Evolutionary conservation across 2,888 invertebrate genomes (phyloP), one percentile per base, ranked within the genome.

Genomic region (Aporophyla lueneburgensis): DNA sequence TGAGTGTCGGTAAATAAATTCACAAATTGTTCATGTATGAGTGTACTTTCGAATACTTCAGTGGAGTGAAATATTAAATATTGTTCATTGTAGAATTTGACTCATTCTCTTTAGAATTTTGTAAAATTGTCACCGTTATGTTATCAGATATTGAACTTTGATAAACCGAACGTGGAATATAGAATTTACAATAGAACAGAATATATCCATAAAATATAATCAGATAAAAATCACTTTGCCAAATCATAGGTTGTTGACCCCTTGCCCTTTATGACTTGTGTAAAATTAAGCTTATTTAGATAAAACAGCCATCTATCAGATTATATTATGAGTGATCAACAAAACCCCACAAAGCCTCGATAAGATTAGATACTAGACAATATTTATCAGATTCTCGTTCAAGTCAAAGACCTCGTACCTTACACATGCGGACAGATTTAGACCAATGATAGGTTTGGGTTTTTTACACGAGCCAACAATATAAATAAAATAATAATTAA

Each of bases 1-100:
- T 87, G 85, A 87, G 79, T 81, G 83, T 80, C 65, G 67, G 68
- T 78, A 68, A 87, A 86, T 86, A 84, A 74, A 78, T 77, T 79
- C 76, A 80, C 68, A 66, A 82, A 69, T 73, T 66, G 24, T 56
- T 69, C 33, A 67, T 70, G 69, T 51, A 61, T 74, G 51, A 65
- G 27, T 61, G 59, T 67, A 74, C 46, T 78, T 77, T 74, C n/a
- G 33, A 58, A 66, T 58, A 62, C 51, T 58, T 78, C 21, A 40
- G 49, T 59, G 7, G 14, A 53, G 69, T 79, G 9, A 51, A n/a
- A 27, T 51, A 33, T 67, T 76, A 51, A n/a, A 27, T 51, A 33
- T 67, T 76, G 19, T 14, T 46, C 2, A 5, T 19, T 72, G 5
- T 51, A 43, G 10, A 51, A 43, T 58, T 51, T 43, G 6, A 71